Evolutionary conservation across 2,113 vertebrate genomes (phyloP).

Genomic region (Speoplatyrhinus poulsoni): DNA sequence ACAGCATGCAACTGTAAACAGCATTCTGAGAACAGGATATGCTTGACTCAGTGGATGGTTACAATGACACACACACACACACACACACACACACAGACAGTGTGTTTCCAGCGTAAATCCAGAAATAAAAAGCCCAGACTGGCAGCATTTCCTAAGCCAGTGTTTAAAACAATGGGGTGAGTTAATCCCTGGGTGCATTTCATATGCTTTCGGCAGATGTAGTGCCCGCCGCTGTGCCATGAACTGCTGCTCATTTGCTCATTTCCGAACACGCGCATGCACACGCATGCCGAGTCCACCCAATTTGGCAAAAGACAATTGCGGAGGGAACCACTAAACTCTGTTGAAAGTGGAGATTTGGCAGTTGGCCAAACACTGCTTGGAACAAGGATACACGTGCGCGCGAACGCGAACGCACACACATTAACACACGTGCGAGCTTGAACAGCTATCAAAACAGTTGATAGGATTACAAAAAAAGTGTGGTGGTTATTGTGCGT

Average conservation of each 20-base stretch:
- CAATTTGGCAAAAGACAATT: not conserved
- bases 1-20: no score
- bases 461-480: not conserved
- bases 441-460: conserved; percentile 36
- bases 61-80: no score
- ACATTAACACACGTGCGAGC: not conserved
- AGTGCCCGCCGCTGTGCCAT: not conserved
- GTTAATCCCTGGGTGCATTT: not conserved
- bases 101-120: not conserved
- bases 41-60: no score
- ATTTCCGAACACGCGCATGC: not conserved
- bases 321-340: not conserved
- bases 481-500: no score
- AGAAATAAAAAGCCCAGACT: not conserved
- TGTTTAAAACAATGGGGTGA: not conserved
- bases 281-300: not conserved
- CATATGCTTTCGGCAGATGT: not conserved
- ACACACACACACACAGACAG: no score
- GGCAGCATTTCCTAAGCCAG: no score
- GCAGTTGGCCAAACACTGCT: not conserved
- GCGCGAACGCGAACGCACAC: not conserved
- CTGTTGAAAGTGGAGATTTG: not conserved
- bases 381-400: conserved; percentile 15
- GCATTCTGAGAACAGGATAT: no score
- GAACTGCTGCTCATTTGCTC: not conserved